Evolutionary conservation across 2,797 vertebrate genomes (phyloP).

Genomic region (Chaetodon trifasciatus): DNA sequence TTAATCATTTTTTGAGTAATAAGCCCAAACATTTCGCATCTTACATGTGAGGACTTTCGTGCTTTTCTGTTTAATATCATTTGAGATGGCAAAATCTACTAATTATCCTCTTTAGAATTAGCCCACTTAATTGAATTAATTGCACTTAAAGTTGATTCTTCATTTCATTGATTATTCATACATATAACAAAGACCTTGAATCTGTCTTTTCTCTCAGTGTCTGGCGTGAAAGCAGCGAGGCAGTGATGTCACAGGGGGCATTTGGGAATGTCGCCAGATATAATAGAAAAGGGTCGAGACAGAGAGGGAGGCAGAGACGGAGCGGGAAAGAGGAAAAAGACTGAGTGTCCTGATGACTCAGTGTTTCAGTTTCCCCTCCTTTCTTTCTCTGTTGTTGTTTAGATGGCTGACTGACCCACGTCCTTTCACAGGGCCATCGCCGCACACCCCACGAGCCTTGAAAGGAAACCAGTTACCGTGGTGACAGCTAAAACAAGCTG

Average conservation of each 20-base stretch:
- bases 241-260: not conserved
- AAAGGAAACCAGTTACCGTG: conserved; percentile 26
- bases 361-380: not conserved
- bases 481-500: conserved; percentile 39
- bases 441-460: not conserved
- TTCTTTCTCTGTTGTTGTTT: conserved; percentile 2
- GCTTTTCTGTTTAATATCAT: not conserved
- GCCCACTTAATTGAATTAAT: not conserved
- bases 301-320: not conserved
- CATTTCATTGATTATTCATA: not conserved
- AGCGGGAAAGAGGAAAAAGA: conserved; percentile 8
- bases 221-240: conserved; percentile 13
- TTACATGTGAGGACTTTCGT: not conserved
- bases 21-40: not conserved
- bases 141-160: not conserved
- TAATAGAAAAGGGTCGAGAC: not conserved
- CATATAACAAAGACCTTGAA: conserved; percentile 16
- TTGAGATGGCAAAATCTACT: too few species aligned
- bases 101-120: not conserved
- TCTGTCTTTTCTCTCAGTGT: conserved; percentile 9
- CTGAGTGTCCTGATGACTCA: conserved; percentile 50
- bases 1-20: not conserved
- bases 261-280: conserved; percentile 6
- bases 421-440: conserved; percentile 27
- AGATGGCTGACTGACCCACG: conserved; percentile 8